Conservation (phyloP, 2,888 invertebrate genomes). For the Drosophila parthenogenetica region DNA sequence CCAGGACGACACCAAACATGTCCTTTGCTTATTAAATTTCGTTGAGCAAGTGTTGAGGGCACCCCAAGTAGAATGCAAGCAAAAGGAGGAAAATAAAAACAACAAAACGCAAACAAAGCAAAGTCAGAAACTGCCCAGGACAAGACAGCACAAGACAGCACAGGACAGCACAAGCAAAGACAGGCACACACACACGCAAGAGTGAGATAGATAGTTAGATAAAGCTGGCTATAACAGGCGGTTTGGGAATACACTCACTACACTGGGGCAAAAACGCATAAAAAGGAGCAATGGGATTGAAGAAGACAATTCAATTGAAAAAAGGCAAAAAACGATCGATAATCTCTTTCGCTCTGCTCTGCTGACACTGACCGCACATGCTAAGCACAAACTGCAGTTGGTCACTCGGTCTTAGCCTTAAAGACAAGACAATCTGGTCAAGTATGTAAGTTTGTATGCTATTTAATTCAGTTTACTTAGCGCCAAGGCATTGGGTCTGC, state of each 20-base stretch:
- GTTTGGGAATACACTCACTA: constrained; percentile 15
- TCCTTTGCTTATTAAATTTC: constrained; percentile 80
- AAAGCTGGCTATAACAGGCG: constrained; percentile 29
- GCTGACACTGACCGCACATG: constrained; percentile 69
- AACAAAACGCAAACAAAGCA: constrained; percentile 73
- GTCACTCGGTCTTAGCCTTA: constrained; percentile 47
- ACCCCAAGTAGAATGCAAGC: constrained; percentile 59
- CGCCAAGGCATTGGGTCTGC: constrained; percentile 53
- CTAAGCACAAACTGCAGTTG: constrained; percentile 45
- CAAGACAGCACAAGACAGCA: constrained; percentile 40
- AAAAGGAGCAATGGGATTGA: constrained; percentile 70
- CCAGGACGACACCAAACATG: constrained; percentile 71
- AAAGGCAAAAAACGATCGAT: constrained; percentile 66
- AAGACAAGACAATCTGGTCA: constrained; percentile 39
- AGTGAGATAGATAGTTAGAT: constrained; percentile 19
- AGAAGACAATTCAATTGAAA: constrained; percentile 81
- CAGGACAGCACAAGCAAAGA: constrained; percentile 8
- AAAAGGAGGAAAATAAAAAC: not conserved
- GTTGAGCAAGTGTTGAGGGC: constrained; percentile 73
- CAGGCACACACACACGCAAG: constrained; percentile 12
- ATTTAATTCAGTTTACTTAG: constrained; percentile 73
- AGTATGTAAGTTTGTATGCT: constrained; percentile 42
- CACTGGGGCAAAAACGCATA: constrained; percentile 41
- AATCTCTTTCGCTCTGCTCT: constrained; percentile 48
- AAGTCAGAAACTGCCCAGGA: constrained; percentile 55